Evolutionary conservation across 2,888 invertebrate species (phyloP).

Genomic region (Drosophila birchii): DNA sequence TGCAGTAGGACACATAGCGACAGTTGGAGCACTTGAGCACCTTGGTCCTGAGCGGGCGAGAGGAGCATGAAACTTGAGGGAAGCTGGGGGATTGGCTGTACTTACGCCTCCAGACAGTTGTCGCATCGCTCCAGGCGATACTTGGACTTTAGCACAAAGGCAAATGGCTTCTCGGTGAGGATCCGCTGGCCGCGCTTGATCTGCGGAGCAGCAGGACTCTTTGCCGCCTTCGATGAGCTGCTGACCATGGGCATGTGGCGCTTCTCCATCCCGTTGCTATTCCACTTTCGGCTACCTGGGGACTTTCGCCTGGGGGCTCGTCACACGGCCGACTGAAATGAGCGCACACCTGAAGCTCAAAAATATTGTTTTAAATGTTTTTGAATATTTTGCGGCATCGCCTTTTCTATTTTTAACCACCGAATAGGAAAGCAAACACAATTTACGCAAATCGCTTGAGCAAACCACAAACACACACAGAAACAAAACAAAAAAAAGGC

Average conservation of each 20-base stretch:
- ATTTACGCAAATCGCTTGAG: slow-evolving; percentile 51
- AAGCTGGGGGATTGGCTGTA: slow-evolving; percentile 28
- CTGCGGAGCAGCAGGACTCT: slow-evolving; percentile 6
- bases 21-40: slow-evolving; percentile 93
- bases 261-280: slow-evolving; percentile 2
- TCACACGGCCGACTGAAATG: slow-evolving; percentile 34
- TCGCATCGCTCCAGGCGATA: slow-evolving; percentile 90
- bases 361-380: slow-evolving; percentile 55
- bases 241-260: not conserved
- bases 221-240: slow-evolving; percentile 2
- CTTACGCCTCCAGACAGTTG: slow-evolving; percentile 90
- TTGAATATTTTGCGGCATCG: slow-evolving; percentile 72
- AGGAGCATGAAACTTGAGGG: not conserved
- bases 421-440: slow-evolving; percentile 32
- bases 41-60: slow-evolving; percentile 86
- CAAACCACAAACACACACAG: slow-evolving; percentile 33
- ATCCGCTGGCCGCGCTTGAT: slow-evolving; percentile 87
- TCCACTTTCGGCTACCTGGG: not conserved
- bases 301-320: slow-evolving; percentile 39
- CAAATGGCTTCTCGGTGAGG: slow-evolving; percentile 90
- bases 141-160: slow-evolving; percentile 89
- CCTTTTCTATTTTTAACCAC: slow-evolving; percentile 59
- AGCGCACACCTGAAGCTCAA: slow-evolving; percentile 55
- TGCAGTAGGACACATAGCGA: slow-evolving; percentile 93
- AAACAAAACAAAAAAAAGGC: slow-evolving; percentile 4